Conservation (phyloP, 1,140 invertebrate species). For the Drosophila albomicans region DNA sequence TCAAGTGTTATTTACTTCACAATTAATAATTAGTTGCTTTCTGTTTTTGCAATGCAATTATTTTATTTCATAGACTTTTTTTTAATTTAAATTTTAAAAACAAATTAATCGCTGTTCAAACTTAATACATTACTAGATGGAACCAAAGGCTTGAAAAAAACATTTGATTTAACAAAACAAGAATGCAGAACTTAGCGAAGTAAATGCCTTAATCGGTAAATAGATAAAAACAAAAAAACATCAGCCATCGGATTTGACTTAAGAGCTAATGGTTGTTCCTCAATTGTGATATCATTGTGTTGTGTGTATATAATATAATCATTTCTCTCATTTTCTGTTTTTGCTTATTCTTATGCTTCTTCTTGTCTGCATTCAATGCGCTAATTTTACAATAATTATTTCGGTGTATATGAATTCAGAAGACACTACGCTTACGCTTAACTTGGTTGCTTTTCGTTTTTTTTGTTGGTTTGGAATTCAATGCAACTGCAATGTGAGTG, state of each 20-base stretch:
- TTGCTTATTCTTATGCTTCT: conserved; percentile 5
- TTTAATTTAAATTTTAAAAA: conserved; percentile 18
- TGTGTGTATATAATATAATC: conserved; percentile 7
- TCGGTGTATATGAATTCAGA: conserved; percentile 32
- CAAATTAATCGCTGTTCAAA: conserved; percentile 15
- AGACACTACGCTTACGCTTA: conserved; percentile 60
- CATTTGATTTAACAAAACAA: conserved; percentile 21
- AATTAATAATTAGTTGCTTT: neutral
- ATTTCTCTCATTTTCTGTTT: neutral
- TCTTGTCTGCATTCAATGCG: conserved; percentile 32
- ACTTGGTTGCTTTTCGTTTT: conserved; percentile 25
- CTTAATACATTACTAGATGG: conserved; percentile 8
- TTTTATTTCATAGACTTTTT: conserved; percentile 43
- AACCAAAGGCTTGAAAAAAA: conserved; percentile 13
- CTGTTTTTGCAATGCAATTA: conserved; percentile 26
- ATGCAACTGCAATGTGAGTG: conserved; percentile 39
- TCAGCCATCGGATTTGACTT: conserved; percentile 24
- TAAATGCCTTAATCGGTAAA: conserved; percentile 30
- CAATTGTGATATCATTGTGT: conserved; percentile 36
- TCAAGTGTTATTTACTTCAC: neutral
- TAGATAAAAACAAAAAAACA: conserved; percentile 25
- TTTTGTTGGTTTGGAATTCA: conserved; percentile 40
- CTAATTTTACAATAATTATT: conserved; percentile 26
- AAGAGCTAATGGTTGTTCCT: conserved; percentile 44
- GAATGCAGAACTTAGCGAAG: conserved; percentile 12